Base-by-base conservation (phyloP, 2,113 vertebrate species). In the Eudyptes chrysolophus region DNA sequence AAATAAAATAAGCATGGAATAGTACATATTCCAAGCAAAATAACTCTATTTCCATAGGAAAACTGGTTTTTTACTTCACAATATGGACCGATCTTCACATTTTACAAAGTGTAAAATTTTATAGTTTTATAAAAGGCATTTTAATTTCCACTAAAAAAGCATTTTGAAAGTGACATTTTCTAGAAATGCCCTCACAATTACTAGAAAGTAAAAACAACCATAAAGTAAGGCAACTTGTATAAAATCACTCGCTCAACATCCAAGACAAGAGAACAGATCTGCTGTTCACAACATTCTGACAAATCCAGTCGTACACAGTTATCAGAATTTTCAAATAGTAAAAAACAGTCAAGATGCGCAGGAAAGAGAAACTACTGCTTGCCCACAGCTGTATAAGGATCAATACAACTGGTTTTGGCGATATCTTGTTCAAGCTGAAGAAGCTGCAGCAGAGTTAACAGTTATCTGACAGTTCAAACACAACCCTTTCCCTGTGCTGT, bases 321-420 rank as follows among this genome's bases (percentile, higher is more conserved):
- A 78, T 11, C 38, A 42, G 25, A 44, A 72, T n/a, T 88, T 70
- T 70, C 64, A 60, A 64, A 60, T 79, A 79, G 32, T 11, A 54
- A 87, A 90, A 30, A 52, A 2, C 49, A 80, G 80, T 34, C 71
- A 89, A 80, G 62, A 64, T 57, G 42, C 79, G 48, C 52, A 40
- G 84, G 49, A 40, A 92, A 95, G 66, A 87, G 68, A 94, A 93
- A 70, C 60, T 62, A 61, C 46, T 51, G 70, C 78, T 90, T 86
- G 64, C 52, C 84, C 64, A 46, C 26, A 40, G 34, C 38, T 42
- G 25, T 36, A 1, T 48, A 19, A 88, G 92, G 96, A 94, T 91
- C 95, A 89, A 82, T 72, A 84, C 0, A 0, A 30, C 66, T 87
- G 84, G 54, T 85, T 94, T 95, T 93, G 89, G 93, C 84, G 68